Percentiles rank a stretch among this genome's conserved stretches.
Evolutionary conservation across 2,797 vertebrate genomes (phyloP).

Genomic region (Salarias fasciatus): DNA sequence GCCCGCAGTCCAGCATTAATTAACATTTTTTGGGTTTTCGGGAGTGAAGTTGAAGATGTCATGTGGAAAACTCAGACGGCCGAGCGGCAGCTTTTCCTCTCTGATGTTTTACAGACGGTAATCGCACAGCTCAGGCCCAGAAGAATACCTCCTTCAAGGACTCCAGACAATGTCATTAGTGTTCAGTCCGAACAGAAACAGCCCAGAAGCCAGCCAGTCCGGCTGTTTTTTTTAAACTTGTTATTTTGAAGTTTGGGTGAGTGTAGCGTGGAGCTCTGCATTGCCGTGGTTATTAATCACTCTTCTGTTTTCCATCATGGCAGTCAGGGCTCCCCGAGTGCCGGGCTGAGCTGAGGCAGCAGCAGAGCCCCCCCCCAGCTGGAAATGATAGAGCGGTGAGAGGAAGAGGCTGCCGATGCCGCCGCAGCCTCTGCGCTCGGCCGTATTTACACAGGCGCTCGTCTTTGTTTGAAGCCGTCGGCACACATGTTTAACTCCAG

Average conservation of each 20-base stretch:
- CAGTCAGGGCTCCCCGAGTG: constrained; percentile 22
- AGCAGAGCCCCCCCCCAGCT: constrained; percentile 24
- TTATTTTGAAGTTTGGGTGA: constrained; percentile 9
- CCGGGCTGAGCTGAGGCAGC: constrained; percentile 31
- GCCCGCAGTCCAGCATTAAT: constrained; percentile 9
- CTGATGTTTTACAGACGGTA: constrained; percentile 23
- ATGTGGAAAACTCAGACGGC: constrained; percentile 2
- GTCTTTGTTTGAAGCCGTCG: constrained; percentile 52
- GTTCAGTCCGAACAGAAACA: not conserved
- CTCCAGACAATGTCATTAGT: not conserved
- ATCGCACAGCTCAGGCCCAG: not conserved
- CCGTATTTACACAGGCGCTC: constrained; percentile 50
- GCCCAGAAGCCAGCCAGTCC: not conserved
- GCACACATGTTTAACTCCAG: constrained; percentile 40
- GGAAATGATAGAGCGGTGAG: constrained; percentile 30
- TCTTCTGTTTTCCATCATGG: constrained; percentile 23
- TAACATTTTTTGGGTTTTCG: constrained; percentile 9
- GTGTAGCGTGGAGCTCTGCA: constrained; percentile 6
- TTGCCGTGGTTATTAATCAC: constrained; percentile 24
- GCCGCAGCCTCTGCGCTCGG: constrained; percentile 41
- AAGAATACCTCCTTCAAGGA: constrained; percentile 7
- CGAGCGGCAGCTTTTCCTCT: constrained; percentile 7
- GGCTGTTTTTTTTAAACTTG: not conserved
- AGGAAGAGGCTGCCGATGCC: constrained; percentile 41
- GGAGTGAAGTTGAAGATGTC: constrained; percentile 15